phyloP scores from a whole-genome alignment of 2,888 invertebrate species.

The Asteroscopus sphinx region DNA sequence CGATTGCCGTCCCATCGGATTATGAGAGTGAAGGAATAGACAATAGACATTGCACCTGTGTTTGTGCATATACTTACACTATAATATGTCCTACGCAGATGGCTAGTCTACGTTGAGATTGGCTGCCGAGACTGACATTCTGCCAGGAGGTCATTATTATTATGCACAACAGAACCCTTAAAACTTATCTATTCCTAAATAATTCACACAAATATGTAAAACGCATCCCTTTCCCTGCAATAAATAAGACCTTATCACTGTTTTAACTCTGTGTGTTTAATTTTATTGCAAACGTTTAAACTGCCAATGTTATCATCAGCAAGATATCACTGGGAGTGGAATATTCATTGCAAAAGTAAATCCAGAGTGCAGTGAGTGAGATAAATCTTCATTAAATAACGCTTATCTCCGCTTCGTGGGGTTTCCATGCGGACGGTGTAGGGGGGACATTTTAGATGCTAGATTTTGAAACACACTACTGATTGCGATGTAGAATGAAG shows the following conservation, averaged over 20 bases:
- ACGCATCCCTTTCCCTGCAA: conserved; percentile 10
- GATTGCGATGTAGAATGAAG: conserved; percentile 26
- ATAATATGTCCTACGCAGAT: no score
- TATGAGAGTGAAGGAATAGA: no score
- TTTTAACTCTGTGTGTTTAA: conserved; percentile 29
- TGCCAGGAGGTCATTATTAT: no score
- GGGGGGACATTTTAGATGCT: conserved; percentile 24
- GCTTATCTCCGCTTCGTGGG: conserved; percentile 66
- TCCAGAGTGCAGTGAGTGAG: conserved; percentile 65
- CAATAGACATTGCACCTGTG: no score
- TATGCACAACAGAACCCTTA: not conserved
- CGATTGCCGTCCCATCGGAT: no score
- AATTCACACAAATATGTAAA: conserved; percentile 28
- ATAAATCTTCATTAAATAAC: conserved; percentile 76
- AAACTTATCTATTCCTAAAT: conserved; percentile 23
- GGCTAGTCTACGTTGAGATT: no score
- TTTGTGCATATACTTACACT: no score
- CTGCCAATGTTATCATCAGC: conserved; percentile 65
- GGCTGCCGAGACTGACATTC: no score
- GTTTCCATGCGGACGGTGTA: conserved; percentile 40
- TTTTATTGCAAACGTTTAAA: conserved; percentile 58
- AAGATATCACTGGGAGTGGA: conserved; percentile 56
- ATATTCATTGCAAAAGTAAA: conserved; percentile 73
- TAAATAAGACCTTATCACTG: conserved; percentile 16
- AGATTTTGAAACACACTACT: conserved; percentile 21